A percentile compares a stretch with the other conserved stretches of the same genome.
These are phyloP conservation scores for Troides oblongomaculatus DNA, from an alignment of 2,888 invertebrate species.

Conservation along the genomic window DNA sequence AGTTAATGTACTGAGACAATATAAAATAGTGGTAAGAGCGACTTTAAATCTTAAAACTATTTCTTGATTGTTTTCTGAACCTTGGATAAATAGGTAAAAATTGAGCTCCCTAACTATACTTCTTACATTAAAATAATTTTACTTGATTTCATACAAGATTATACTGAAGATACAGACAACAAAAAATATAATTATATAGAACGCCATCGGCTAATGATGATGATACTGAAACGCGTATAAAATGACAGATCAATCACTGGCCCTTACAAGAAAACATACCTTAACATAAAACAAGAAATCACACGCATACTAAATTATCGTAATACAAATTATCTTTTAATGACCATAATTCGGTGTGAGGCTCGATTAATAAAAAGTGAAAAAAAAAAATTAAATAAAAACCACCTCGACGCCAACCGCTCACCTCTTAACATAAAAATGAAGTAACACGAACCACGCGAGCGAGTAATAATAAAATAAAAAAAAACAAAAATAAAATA, in stretches of 20 bases:
- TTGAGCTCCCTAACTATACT: no score
- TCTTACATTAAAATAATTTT: no score
- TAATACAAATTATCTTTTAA: conserved; percentile 80
- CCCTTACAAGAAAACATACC: conserved; percentile 64
- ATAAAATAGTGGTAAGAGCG: no score
- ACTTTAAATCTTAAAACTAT: no score
- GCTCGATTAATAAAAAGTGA: conserved; percentile 60
- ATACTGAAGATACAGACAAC: no score
- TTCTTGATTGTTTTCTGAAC: no score
- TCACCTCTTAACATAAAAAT: conserved; percentile 79
- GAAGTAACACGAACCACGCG: conserved; percentile 75
- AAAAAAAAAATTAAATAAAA: conserved; percentile 46
- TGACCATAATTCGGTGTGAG: conserved; percentile 79
- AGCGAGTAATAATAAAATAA: conserved; percentile 74
- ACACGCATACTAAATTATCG: conserved; percentile 78
- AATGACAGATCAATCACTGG: conserved; percentile 63
- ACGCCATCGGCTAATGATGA: not conserved
- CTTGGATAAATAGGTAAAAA: no score
- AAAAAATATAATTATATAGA: not conserved
- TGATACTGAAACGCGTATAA: conserved; percentile 22
- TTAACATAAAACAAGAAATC: conserved; percentile 76
- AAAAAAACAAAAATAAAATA: conserved; percentile 51
- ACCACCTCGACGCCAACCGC: conserved; percentile 58
- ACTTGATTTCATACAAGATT: not conserved
- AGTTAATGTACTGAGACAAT: no score